Conservation (phyloP, 2,797 vertebrate species). For the Oophaga sylvatica region DNA sequence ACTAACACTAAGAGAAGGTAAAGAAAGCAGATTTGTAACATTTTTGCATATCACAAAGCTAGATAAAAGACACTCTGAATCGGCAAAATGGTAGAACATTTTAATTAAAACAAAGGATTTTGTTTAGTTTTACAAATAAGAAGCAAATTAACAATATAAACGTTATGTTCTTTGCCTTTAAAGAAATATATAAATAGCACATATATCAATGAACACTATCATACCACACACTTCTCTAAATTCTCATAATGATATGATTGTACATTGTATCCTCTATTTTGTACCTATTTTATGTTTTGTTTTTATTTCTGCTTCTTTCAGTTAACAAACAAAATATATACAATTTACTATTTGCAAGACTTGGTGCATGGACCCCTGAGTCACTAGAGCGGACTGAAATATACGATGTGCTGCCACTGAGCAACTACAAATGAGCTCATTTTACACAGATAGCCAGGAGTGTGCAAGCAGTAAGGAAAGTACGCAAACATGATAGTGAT, state of each 20-base stretch:
- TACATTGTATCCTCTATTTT: background rate
- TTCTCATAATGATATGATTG: background rate
- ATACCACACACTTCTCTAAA: background rate
- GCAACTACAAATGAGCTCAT: constrained; percentile 49
- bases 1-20: too few species aligned
- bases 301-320: background rate
- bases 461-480: constrained; percentile 29
- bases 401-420: constrained; percentile 31
- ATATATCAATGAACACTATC: too few species aligned
- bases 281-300: background rate
- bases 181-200: background rate
- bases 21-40: too few species aligned
- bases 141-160: too few species aligned
- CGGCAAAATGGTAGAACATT: too few species aligned
- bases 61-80: too few species aligned
- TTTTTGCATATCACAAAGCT: too few species aligned
- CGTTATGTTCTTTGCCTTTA: too few species aligned
- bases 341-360: background rate
- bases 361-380: background rate
- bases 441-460: constrained; percentile 37
- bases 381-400: constrained; percentile 36
- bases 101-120: too few species aligned
- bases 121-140: too few species aligned
- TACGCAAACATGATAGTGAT: constrained; percentile 28
- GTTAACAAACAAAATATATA: background rate